Evolutionary conservation across 2,888 invertebrate species (phyloP).

Genomic region (Metalampra italica): DNA sequence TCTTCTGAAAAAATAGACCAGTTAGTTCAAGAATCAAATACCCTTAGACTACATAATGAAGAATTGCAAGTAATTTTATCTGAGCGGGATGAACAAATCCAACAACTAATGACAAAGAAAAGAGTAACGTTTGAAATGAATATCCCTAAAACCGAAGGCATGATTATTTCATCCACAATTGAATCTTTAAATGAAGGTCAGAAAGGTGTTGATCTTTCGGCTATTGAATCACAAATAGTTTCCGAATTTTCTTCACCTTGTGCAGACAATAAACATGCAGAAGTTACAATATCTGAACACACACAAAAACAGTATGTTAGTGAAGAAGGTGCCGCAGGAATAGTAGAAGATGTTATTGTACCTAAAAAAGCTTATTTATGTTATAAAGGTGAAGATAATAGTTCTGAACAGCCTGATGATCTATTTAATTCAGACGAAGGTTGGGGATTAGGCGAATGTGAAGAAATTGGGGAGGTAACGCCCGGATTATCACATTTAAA

Average conservation of each 20-base stretch:
- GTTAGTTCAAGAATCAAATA: conserved; percentile 30
- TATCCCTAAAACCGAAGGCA: conserved; percentile 73
- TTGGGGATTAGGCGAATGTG: conserved; percentile 59
- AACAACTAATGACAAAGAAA: conserved; percentile 54
- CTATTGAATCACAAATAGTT: conserved; percentile 66
- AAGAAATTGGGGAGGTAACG: conserved; percentile 45
- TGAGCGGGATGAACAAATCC: conserved; percentile 56
- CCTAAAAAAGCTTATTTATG: conserved; percentile 78
- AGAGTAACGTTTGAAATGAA: conserved; percentile 67
- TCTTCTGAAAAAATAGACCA: conserved; percentile 30
- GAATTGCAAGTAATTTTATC: conserved; percentile 36
- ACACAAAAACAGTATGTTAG: conserved; percentile 26
- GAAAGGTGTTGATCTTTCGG: conserved; percentile 39
- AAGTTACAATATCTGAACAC: conserved; percentile 35
- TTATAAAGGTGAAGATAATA: conserved; percentile 47
- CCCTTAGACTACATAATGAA: conserved; percentile 39
- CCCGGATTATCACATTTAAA: conserved; percentile 76
- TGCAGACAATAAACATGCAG: conserved; percentile 23
- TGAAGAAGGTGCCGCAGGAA: conserved; percentile 18
- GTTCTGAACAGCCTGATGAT: conserved; percentile 34
- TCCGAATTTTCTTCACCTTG: conserved; percentile 27
- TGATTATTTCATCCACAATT: conserved; percentile 69
- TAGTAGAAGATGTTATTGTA: conserved; percentile 59
- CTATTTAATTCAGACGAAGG: conserved; percentile 69
- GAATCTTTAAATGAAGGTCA: conserved; percentile 49